Percentiles rank a stretch among this genome's conserved stretches.
phyloP scores from a whole-genome alignment of 2,888 invertebrate genomes.

The Tolmerus cingulatus region DNA sequence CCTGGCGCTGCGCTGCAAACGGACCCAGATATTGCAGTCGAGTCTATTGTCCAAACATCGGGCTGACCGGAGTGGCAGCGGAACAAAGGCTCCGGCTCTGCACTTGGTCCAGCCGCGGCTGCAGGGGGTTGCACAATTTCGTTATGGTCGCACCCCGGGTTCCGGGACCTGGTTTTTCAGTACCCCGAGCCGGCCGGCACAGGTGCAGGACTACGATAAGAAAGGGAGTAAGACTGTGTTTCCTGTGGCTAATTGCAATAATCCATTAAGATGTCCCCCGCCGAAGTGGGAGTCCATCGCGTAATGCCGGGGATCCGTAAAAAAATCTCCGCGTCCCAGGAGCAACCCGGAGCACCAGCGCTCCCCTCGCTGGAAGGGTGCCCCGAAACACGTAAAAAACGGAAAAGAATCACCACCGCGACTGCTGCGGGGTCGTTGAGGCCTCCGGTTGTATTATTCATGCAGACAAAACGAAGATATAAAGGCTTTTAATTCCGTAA shows the following conservation, averaged over 20 bases:
- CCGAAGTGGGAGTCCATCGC: constrained; percentile 22
- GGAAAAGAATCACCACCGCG: constrained; percentile 4
- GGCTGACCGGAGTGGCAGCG: constrained; percentile 31
- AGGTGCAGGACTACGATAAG: background rate
- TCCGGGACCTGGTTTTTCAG: background rate
- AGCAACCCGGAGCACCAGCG: background rate
- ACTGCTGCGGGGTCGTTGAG: constrained; percentile 9
- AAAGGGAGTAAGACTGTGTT: background rate
- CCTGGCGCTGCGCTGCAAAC: background rate
- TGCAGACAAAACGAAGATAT: constrained; percentile 49
- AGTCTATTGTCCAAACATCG: constrained; percentile 44
- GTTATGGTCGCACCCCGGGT: background rate
- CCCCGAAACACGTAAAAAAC: background rate
- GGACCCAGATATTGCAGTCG: constrained; percentile 39
- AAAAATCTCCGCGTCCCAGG: background rate
- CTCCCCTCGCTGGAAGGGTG: constrained; percentile 3
- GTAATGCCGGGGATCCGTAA: background rate
- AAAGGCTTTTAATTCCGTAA: constrained; percentile 50
- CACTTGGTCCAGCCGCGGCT: background rate
- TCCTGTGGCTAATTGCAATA: constrained; percentile 50
- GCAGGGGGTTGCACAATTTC: constrained; percentile 9
- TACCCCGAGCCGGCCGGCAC: background rate
- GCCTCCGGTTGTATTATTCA: constrained; percentile 46
- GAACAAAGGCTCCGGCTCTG: constrained; percentile 11
- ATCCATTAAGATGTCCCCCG: constrained; percentile 48